Evolutionary conservation across 2,113 vertebrate species (phyloP).

Genomic region (Pontoporia blainvillei): DNA sequence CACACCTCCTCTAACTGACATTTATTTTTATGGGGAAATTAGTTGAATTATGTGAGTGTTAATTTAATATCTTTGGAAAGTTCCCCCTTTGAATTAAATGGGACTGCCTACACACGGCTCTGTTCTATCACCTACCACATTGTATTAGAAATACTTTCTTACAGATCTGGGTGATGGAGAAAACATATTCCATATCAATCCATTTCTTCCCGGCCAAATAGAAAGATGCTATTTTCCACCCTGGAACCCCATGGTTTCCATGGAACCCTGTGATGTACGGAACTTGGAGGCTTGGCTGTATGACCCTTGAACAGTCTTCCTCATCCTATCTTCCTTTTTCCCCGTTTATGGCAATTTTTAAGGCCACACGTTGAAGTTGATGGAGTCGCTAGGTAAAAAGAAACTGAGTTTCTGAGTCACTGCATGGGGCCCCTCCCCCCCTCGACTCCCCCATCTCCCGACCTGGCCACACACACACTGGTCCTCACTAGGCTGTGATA

Average conservation of each 20-base stretch:
- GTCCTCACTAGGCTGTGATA: background rate
- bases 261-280: too few species aligned
- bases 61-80: background rate
- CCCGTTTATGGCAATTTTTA: background rate
- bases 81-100: background rate
- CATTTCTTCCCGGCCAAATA: background rate
- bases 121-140: background rate
- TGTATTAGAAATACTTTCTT: background rate
- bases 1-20: background rate
- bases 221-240: background rate
- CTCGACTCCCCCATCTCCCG: background rate
- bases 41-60: background rate
- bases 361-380: background rate
- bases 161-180: background rate
- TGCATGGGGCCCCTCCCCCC: accelerated
- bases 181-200: background rate
- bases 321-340: background rate
- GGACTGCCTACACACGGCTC: background rate
- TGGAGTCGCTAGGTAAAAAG: background rate
- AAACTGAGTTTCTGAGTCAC: background rate
- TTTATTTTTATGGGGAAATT: background rate
- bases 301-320: background rate
- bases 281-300: background rate
- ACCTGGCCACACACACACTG: too few species aligned
- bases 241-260: too few species aligned